Percentiles rank a stretch among this genome's conserved stretches.
Evolutionary conservation across 2,797 vertebrate genomes (phyloP).

Genomic region (Syndactyla subalaris): DNA sequence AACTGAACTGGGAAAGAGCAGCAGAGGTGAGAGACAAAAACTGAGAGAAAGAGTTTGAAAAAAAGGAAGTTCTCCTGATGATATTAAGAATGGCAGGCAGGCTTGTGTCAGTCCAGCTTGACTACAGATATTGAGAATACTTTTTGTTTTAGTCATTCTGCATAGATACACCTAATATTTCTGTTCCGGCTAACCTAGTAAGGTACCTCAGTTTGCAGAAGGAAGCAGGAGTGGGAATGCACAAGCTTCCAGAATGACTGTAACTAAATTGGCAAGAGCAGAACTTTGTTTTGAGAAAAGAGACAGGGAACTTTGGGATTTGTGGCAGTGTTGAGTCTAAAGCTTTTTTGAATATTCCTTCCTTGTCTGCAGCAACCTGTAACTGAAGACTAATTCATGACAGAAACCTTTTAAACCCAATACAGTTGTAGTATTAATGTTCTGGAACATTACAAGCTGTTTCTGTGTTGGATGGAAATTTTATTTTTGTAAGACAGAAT

Average conservation of each 20-base stretch:
- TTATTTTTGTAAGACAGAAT: constrained; percentile 73
- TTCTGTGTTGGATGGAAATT: constrained; percentile 66
- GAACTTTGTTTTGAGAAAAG: neutral
- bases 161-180: neutral
- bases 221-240: neutral
- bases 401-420: neutral
- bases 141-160: neutral
- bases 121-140: neutral
- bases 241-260: neutral
- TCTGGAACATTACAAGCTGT: neutral
- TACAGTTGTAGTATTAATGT: neutral
- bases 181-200: neutral
- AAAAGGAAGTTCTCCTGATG: neutral
- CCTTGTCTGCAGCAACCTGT: neutral
- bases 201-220: neutral
- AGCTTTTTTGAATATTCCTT: neutral
- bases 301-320: neutral
- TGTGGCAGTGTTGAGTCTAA: neutral
- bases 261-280: neutral
- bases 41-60: neutral
- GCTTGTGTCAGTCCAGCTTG: neutral
- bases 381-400: neutral
- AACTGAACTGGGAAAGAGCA: neutral
- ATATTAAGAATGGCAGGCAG: neutral
- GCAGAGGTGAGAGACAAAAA: neutral